phyloP scores from a whole-genome alignment of 2,797 vertebrate species.

The Sebastes elongatus region DNA sequence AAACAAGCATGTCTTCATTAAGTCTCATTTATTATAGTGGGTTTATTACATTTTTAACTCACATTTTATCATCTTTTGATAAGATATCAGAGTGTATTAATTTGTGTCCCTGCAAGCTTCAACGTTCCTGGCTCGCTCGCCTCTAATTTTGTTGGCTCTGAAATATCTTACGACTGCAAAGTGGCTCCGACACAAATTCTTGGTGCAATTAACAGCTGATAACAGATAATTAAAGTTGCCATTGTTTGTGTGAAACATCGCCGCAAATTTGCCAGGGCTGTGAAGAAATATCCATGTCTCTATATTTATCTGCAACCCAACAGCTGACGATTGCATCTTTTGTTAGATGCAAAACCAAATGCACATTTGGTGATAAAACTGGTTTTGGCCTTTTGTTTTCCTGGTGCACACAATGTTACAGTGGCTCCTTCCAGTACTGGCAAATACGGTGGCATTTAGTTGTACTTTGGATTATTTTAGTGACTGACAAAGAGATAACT shows the following conservation, averaged over 20 bases:
- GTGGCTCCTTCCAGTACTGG: not conserved
- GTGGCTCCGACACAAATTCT: slow-evolving; percentile 16
- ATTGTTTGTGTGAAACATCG: slow-evolving; percentile 45
- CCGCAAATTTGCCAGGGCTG: slow-evolving; percentile 19
- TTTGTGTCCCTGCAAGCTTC: slow-evolving; percentile 6
- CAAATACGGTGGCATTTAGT: not conserved
- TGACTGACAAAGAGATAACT: slow-evolving; percentile 18
- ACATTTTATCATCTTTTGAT: slow-evolving; percentile 8
- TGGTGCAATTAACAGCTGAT: slow-evolving; percentile 52
- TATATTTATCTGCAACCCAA: slow-evolving; percentile 49
- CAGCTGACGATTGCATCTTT: slow-evolving; percentile 45
- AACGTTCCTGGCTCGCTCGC: not conserved
- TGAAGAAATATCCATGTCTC: slow-evolving; percentile 9
- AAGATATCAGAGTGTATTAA: slow-evolving; percentile 1
- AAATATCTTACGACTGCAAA: slow-evolving; percentile 34
- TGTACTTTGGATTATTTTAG: slow-evolving; percentile 1
- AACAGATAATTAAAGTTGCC: slow-evolving; percentile 55
- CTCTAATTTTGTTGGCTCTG: slow-evolving; percentile 12
- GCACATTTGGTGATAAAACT: slow-evolving; percentile 25
- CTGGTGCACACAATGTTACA: not conserved
- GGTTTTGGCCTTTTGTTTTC: slow-evolving; percentile 40
- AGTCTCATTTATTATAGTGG: not conserved
- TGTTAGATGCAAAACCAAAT: slow-evolving; percentile 44
- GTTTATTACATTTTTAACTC: not conserved
- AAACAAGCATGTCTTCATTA: not conserved